Evolutionary conservation across 2,888 invertebrate genomes (phyloP), one percentile per base, ranked within the genome.

Genomic region (Trachelus troglodyta): DNA sequence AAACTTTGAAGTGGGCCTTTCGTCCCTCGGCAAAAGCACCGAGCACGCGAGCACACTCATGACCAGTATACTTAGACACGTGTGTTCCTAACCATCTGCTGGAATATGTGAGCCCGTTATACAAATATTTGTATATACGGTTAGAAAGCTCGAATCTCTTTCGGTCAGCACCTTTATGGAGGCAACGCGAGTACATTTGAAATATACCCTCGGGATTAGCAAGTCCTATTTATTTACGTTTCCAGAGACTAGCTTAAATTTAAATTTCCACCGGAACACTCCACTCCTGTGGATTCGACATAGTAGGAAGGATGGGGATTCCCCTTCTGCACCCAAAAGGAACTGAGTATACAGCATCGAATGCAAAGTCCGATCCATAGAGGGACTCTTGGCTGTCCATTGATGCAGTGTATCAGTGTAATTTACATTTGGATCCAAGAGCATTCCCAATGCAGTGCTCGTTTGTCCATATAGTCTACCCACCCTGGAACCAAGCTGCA

Each of bases 161-260:
- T 80, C 71, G 82, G 76, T 56, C 77, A 73, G 74, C 34, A 69
- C 71, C 71, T 71, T 33, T 34, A 34, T 56, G 77, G 40, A 69
- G 74, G 76, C 74, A 78, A 77, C 78, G 75, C 77, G 79, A 71
- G 33, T 71, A 71, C 76, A 69, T 74, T 74, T 69, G 78, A 80
- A 77, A 79, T 79, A 74, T 79, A 71, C 78, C 75, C 77, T 74
- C 75, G 69, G 77, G 80, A 84, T 83, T 84, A 84, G 83, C 84
- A 83, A 84, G 83, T 83, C 83, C 81, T 81, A 82, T 82, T 71
- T 71, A 71, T 71, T 71, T 71, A 71, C 71, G 34, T 71, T 78
- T 80, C 77, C 80, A 82, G 80, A 79, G 80, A 81, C 82, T 80
- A 79, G 80, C 79, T 81, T 76, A 77, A 79, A 80, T 83, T 83